Evolutionary conservation across 1,140 invertebrate species (phyloP), one percentile per base, ranked within the genome.

Genomic region (Cherax quadricarinatus): DNA sequence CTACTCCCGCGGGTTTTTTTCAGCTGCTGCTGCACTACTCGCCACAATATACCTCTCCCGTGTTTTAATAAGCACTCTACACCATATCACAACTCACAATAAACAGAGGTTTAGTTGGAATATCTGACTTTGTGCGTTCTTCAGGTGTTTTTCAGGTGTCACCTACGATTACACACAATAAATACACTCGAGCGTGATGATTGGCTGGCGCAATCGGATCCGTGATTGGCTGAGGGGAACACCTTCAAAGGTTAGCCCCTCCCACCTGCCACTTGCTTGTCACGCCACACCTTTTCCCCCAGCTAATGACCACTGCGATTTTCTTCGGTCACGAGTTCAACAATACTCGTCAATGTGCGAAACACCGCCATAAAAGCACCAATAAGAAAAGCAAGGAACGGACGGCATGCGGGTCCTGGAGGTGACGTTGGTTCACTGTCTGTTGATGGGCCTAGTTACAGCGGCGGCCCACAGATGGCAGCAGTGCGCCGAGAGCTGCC

Each of bases 351-450:
- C n/a, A 62, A 83, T 51, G 53, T 80, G 62, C 18, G 81, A 30
- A 73, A 53, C 62, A 83, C 24, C 88, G 62, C 88, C 80, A 73
- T 51, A 66, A 9, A 49, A 83, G 88, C 88, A 81, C 88, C 80
- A 79, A 82, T 62, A 73, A 81, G 73, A 62, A 81, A 83, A 82
- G 86, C 86, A 80, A 79, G 88, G 88, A 62, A 82, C 57, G 88
- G 88, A 84, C 88, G 81, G 88, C 88, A 90, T 90, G 88, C 88
- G 84, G 82, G 88, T 90, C 41, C 62, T 90, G 88, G 81, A 90
- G 88, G 81, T 84, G 82, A 90, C 88, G 88, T 90, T 84, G 80
- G 60, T 90, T 90, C 80, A 90, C 88, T 90, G 88, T 90, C 81
- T 90, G 86, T 88, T 90, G 88, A 90, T 90, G 88, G 88, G 62